Evolutionary conservation across 2,797 vertebrate genomes (phyloP), one percentile per base, ranked within the genome.

Genomic region (Anguilla megastoma): DNA sequence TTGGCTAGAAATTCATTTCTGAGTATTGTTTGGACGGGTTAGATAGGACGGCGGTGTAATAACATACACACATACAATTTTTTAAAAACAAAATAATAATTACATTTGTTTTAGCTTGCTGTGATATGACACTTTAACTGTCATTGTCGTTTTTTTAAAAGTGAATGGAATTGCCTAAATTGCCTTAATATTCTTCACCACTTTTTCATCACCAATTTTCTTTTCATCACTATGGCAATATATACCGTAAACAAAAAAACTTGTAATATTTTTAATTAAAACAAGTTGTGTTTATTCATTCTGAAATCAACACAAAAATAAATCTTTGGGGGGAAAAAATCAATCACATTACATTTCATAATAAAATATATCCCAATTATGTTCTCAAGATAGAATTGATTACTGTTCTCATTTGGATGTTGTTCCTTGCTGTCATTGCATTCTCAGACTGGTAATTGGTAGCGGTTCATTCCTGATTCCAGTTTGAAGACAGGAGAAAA

Each of bases 381-480:
- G 52, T 56, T 56, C 30, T 56, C 21, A 50, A 83, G 9, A 52
- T 83, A 54, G 45, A 54, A 30, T 7, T 1, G 10, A 56, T 84
- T n/a, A 36, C 48, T 83, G n/a, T 66, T 50, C 48, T 36, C 79
- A 87, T 79, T 48, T 27, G 33, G 7, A 85, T 86, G 6, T 74
- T 76, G 18, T 82, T 58, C n/a, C 36, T 36, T 27, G 18, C 52
- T 84, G 16, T 45, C 76, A 85, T 27, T 33, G 54, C 58, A 14
- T 74, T 58, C 79, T n/a, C 58, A 84, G 74, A 56, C 82, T 48
- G 56, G 45, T 80, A 86, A 86, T 85, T 87, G 74, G 60, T 54
- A 90, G 87, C 82, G 9, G 45, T 84, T 30, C 27, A 16, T 69
- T 74, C 80, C 76, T 89, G 58, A 85, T 85, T 50, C 52, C 27